phyloP scores from a whole-genome alignment of 2,113 vertebrate species.

The Gadus macrocephalus region DNA sequence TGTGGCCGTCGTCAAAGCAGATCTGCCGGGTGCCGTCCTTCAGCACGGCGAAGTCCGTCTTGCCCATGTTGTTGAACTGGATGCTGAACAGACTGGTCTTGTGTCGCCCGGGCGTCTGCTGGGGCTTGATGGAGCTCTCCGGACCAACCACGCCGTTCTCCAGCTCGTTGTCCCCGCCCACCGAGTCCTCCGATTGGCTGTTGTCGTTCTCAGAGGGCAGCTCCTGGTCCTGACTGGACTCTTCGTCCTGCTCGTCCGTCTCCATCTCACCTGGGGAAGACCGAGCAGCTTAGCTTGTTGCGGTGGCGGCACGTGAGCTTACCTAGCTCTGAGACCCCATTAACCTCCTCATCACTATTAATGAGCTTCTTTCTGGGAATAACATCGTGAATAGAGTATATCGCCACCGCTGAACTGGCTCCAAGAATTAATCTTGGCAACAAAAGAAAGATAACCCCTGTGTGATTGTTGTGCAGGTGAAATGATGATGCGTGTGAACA shows the following conservation, averaged over 20 bases:
- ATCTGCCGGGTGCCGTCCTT: slow-evolving; percentile 93
- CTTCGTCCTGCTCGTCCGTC: slow-evolving; percentile 96
- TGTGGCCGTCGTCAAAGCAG: slow-evolving; percentile 92
- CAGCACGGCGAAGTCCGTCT: slow-evolving; percentile 88
- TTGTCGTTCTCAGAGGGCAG: slow-evolving; percentile 96
- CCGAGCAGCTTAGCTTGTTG: not conserved
- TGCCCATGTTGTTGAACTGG: slow-evolving; percentile 98
- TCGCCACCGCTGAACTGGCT: too few relatives aligned
- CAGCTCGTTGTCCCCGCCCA: slow-evolving; percentile 92
- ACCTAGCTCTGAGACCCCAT: not conserved
- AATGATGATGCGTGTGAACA: too few relatives aligned
- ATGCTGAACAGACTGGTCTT: slow-evolving; percentile 94
- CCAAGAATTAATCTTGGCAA: too few relatives aligned
- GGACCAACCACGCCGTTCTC: slow-evolving; percentile 86
- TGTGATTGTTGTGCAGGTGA: too few relatives aligned
- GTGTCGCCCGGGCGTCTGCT: slow-evolving; percentile 70
- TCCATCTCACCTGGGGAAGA: slow-evolving; percentile 88
- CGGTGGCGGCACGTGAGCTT: not conserved
- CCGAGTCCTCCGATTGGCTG: slow-evolving; percentile 96
- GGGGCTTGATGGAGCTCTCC: slow-evolving; percentile 82
- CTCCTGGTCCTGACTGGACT: slow-evolving; percentile 97
- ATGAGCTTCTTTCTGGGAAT: too few relatives aligned
- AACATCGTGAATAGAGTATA: too few relatives aligned
- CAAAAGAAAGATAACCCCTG: too few relatives aligned
- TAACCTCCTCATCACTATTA: too few relatives aligned